Evolutionary conservation across 2,797 vertebrate genomes (phyloP).

Genomic region (Helostoma temminkii): DNA sequence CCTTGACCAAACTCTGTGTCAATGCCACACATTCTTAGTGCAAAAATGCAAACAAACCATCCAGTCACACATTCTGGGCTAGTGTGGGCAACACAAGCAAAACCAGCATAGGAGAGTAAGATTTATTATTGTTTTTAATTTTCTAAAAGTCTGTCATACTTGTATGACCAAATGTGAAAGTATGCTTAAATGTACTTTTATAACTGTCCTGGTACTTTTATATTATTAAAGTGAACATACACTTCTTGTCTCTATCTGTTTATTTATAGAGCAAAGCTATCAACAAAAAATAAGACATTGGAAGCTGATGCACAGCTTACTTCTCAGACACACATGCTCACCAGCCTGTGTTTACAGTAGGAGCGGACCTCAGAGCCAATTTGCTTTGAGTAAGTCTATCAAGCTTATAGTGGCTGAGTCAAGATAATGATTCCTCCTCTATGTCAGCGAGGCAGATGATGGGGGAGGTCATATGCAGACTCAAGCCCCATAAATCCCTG

Average conservation of each 20-base stretch:
- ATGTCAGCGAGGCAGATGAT: constrained; percentile 46
- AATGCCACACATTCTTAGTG: constrained; percentile 64
- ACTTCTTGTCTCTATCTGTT: not conserved
- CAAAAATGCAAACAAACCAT: constrained; percentile 76
- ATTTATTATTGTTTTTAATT: constrained; percentile 23
- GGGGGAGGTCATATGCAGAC: constrained; percentile 77
- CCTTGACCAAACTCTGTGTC: constrained; percentile 62
- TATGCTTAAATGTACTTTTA: not conserved
- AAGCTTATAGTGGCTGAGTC: constrained; percentile 71
- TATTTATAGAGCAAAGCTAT: not conserved
- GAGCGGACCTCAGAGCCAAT: constrained; percentile 53
- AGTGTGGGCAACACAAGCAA: constrained; percentile 33
- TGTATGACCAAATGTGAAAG: not conserved
- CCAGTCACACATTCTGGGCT: constrained; percentile 29
- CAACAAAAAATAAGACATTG: constrained; percentile 1
- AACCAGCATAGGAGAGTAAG: not conserved
- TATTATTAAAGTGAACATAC: not conserved
- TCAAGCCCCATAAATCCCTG: constrained; percentile 81
- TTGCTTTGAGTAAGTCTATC: constrained; percentile 76
- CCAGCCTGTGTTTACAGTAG: constrained; percentile 45
- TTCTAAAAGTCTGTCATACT: constrained; percentile 2
- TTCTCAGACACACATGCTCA: constrained; percentile 29
- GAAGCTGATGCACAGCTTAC: constrained; percentile 17
- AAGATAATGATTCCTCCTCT: constrained; percentile 79
- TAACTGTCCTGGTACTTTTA: no score